Percentiles rank a stretch among this genome's conserved stretches.
These are phyloP conservation scores for Amiota minor DNA, from an alignment of 2,888 invertebrate species.

Conservation along the genomic window DNA sequence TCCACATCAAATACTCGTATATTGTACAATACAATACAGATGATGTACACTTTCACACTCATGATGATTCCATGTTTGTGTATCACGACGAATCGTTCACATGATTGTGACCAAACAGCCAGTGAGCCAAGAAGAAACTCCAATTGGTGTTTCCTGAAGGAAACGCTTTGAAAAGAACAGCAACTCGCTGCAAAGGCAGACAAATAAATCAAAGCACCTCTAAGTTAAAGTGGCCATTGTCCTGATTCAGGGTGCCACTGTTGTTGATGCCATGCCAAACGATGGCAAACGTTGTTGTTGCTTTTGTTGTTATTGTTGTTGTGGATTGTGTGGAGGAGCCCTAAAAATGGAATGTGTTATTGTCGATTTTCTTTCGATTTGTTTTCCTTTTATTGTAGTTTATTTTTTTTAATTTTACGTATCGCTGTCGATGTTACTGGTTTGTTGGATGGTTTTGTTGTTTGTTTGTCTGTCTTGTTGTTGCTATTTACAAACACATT, in stretches of 20 bases:
- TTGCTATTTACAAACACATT: constrained; percentile 42
- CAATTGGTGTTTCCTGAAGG: constrained; percentile 22
- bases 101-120: constrained; percentile 18
- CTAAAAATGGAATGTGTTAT: constrained; percentile 57
- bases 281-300: constrained; percentile 8
- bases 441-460: constrained; percentile 51
- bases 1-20: neutral
- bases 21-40: neutral
- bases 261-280: neutral
- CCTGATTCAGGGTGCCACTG: constrained; percentile 42
- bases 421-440: constrained; percentile 12
- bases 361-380: constrained; percentile 40
- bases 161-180: neutral
- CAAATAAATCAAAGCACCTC: constrained; percentile 71
- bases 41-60: constrained; percentile 17
- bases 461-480: constrained; percentile 45
- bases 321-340: constrained; percentile 31
- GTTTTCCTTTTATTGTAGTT: constrained; percentile 37
- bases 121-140: neutral
- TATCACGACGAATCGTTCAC: constrained; percentile 24
- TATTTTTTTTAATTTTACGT: neutral
- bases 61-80: neutral
- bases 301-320: constrained; percentile 54
- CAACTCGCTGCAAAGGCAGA: constrained; percentile 57
- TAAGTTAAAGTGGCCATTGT: constrained; percentile 61